A percentile compares a stretch with the other conserved stretches of the same genome.
These are phyloP conservation scores for Theristicus caerulescens DNA, from an alignment of 2,113 vertebrate genomes.

Conservation along the genomic window DNA sequence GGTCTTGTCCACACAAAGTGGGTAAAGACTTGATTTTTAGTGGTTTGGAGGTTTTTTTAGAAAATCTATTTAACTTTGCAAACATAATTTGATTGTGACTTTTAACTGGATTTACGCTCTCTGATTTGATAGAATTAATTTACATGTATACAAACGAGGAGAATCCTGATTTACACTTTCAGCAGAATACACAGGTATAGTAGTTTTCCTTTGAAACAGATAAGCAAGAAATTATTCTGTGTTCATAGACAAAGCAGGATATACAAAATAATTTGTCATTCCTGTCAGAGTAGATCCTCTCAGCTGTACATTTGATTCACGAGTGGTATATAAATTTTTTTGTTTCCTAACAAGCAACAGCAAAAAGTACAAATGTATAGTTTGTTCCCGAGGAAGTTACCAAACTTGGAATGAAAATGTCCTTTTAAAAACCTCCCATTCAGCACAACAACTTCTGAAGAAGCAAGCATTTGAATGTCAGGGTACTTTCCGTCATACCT, in stretches of 20 bases:
- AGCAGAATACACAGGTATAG: not conserved
- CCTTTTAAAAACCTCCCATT: not conserved
- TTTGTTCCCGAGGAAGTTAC: not conserved
- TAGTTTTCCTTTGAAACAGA: not conserved
- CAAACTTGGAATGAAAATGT: not conserved
- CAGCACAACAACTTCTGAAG: not conserved
- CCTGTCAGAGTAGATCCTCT: not conserved
- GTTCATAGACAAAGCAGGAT: not conserved
- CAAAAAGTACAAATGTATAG: not conserved
- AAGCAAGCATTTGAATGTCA: not conserved
- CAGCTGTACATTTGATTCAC: not conserved
- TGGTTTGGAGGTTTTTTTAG: fast-evolving
- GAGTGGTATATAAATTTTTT: not conserved
- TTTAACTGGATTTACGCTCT: not conserved
- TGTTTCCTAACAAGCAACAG: not conserved
- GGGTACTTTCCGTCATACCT: not conserved
- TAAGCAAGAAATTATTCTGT: not conserved
- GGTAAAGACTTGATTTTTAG: not conserved
- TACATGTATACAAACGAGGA: not conserved
- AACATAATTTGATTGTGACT: not conserved
- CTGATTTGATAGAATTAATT: not conserved
- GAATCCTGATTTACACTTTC: not conserved
- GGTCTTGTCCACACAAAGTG: not conserved
- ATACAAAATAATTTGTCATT: not conserved
- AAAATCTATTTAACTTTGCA: not conserved